Evolutionary conservation across 1,140 invertebrate genomes (phyloP), one percentile per base, ranked within the genome.

Genomic region (Drosophila chauvacae): DNA sequence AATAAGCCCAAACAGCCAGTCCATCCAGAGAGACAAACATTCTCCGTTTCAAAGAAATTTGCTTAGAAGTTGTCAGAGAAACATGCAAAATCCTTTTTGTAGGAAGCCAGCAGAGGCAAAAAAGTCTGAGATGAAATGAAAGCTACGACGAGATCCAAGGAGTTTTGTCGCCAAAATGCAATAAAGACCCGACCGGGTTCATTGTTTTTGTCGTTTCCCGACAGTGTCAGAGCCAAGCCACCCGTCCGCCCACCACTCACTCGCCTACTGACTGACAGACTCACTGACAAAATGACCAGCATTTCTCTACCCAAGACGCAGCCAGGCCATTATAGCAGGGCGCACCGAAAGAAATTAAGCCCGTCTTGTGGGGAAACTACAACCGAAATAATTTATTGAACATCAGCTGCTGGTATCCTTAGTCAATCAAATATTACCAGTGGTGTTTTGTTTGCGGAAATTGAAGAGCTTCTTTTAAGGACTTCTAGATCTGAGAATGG

Each of bases 141-240:
- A 58, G 33, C 66, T 68, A 68, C 48, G 60, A 78, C 59, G 60
- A 80, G 42, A 80, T 63, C 61, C 70, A 87, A 80, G 65, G 64
- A 84, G 84, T 74, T 77, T 64, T 84, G 85, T 88, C 85, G 85
- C 81, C 80, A 84, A 84, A 83, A 88, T 78, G 84, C 81, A 88
- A 90, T 84, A 90, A 90, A 88, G 65, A 87, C 64, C 71, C 65
- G 82, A 50, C 78, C 55, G 56, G 45, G 61, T 57, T 69, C 69
- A 74, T 77, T 77, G 74, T 69, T 76, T 74, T 77, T 76, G 72
- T 76, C 74, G 35, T 53, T 75, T 57, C 41, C 53, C 53, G 62
- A 77, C 73, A 77, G 45, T 77, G 56, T 77, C 63, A 60, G 73
- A 59, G 47, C 47, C 37, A 50, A 60, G 13, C n/a, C 48, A 28